phyloP scores from a whole-genome alignment of 1,140 invertebrate species.

The Sipha flava region DNA sequence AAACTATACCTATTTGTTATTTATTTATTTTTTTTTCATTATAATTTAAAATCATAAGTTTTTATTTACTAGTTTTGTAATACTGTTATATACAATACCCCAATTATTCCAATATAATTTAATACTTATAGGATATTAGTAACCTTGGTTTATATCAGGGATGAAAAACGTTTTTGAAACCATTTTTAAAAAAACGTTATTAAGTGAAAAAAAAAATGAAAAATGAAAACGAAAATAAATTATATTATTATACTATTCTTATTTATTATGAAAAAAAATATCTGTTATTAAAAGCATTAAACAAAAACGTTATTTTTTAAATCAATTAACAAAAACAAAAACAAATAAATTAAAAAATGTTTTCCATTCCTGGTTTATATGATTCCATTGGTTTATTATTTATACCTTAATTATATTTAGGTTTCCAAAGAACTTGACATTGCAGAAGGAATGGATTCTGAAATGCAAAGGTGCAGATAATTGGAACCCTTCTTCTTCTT shows the following conservation, averaged over 20 bases:
- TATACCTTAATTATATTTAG: not conserved
- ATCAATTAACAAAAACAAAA: too few relatives aligned
- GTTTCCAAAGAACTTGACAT: not conserved
- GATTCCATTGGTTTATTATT: not conserved
- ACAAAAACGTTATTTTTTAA: too few relatives aligned
- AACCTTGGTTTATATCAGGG: too few relatives aligned
- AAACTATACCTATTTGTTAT: not conserved
- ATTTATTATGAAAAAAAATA: too few relatives aligned
- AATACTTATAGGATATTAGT: not conserved
- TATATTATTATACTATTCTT: too few relatives aligned
- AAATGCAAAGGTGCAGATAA: not conserved
- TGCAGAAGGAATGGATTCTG: not conserved
- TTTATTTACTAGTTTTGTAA: not conserved
- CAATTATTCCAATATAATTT: not conserved
- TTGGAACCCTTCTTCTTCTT: not conserved
- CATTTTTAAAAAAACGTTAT: too few relatives aligned
- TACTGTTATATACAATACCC: not conserved
- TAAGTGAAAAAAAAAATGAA: too few relatives aligned
- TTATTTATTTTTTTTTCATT: not conserved
- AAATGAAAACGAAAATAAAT: too few relatives aligned
- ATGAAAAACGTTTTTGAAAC: too few relatives aligned
- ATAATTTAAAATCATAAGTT: not conserved
- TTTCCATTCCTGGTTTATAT: not conserved
- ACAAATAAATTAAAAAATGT: not conserved
- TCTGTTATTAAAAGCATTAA: too few relatives aligned